A percentile compares a stretch with the other conserved stretches of the same genome.
These are phyloP conservation scores for Balaenoptera acutorostrata DNA, from an alignment of 2,113 vertebrate genomes.

Conservation along the genomic window DNA sequence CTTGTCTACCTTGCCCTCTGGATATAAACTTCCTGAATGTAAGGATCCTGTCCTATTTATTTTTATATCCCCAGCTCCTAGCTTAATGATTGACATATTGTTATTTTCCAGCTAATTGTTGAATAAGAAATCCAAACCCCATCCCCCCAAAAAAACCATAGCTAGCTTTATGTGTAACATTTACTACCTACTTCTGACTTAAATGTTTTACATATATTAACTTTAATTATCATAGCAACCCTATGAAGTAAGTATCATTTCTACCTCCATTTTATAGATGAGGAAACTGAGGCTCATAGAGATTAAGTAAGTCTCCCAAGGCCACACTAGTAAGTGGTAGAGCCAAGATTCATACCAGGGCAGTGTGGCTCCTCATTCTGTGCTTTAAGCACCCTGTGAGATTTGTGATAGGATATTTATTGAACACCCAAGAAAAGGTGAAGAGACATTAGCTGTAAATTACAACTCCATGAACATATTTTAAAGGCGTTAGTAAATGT, in stretches of 20 bases:
- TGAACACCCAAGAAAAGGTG: background rate
- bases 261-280: background rate
- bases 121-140: background rate
- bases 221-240: background rate
- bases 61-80: background rate
- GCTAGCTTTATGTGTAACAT: background rate
- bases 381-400: background rate
- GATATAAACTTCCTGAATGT: background rate
- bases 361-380: background rate
- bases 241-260: background rate
- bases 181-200: conserved; percentile 26
- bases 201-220: background rate
- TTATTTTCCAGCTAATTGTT: background rate
- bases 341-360: background rate
- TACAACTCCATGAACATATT: background rate
- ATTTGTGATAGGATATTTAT: background rate
- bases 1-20: background rate
- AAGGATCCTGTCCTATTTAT: background rate
- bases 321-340: background rate
- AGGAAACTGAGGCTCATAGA: background rate
- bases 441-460: background rate
- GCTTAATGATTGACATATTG: background rate
- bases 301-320: background rate
- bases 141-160: background rate
- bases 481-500: background rate